Percentiles rank a stretch among this genome's conserved stretches.
Conservation (phyloP, 2,797 vertebrate genomes). For the Anableps anableps region DNA sequence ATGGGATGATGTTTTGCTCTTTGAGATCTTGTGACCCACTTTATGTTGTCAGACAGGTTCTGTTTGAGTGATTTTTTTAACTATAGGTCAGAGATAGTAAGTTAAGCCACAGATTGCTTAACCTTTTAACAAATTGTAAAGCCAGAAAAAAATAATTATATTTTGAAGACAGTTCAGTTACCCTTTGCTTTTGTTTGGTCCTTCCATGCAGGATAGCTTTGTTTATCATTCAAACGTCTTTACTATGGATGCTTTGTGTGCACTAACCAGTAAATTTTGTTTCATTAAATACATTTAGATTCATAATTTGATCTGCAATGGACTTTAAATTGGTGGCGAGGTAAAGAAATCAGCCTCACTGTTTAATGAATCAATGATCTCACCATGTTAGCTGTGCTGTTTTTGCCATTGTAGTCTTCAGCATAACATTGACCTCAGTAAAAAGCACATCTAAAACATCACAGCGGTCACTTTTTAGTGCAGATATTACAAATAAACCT, state of each 20-base stretch:
- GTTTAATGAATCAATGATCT: conserved; percentile 35
- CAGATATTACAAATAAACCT: conserved; percentile 46
- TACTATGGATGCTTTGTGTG: background rate
- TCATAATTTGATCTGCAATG: background rate
- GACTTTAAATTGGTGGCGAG: background rate
- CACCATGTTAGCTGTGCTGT: conserved; percentile 24
- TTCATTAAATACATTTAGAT: background rate
- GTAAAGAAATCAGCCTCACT: background rate
- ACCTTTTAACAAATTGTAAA: no score
- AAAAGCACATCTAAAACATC: conserved; percentile 40
- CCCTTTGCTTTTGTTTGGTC: background rate
- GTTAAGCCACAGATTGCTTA: no score
- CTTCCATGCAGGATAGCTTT: no score
- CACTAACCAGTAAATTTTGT: no score
- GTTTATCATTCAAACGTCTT: background rate
- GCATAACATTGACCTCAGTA: conserved; percentile 24
- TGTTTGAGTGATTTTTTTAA: no score
- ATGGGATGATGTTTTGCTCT: no score
- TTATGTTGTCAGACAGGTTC: no score
- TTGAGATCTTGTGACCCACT: no score
- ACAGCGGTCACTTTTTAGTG: conserved; percentile 30
- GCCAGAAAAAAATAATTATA: no score
- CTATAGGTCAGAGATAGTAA: no score
- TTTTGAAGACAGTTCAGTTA: no score
- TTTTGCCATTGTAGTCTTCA: conserved; percentile 31